Evolutionary conservation across 2,888 invertebrate genomes (phyloP).

Genomic region (Hololepta plana): DNA sequence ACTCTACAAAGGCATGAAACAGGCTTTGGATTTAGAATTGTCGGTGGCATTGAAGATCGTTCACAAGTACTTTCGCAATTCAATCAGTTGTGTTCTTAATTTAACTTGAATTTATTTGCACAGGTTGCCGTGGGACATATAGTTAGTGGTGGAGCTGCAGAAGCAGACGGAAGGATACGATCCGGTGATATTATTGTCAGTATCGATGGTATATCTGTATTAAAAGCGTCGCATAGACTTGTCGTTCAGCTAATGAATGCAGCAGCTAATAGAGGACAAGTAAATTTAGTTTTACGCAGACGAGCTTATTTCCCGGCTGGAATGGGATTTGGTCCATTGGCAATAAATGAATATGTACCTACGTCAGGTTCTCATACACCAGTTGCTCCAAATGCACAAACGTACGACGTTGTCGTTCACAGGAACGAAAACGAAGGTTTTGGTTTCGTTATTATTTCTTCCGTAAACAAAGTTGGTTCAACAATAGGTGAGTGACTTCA

Average conservation of each 20-base stretch:
- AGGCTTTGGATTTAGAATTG: constrained; percentile 95
- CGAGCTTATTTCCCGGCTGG: constrained; percentile 9
- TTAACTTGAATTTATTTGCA: constrained; percentile 8
- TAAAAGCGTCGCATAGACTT: constrained; percentile 76
- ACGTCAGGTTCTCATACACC: constrained; percentile 9
- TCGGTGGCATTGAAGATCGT: constrained; percentile 95
- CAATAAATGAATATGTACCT: constrained; percentile 10
- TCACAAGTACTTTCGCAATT: constrained; percentile 47
- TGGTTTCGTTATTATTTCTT: constrained; percentile 96
- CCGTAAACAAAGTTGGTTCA: constrained; percentile 72
- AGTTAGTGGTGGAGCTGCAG: constrained; percentile 89
- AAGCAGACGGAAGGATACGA: constrained; percentile 73
- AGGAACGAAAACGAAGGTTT: constrained; percentile 91
- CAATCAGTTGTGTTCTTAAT: not conserved
- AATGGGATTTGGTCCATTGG: constrained; percentile 5
- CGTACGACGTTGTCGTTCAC: constrained; percentile 84
- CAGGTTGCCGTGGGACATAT: constrained; percentile 90
- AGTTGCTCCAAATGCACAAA: constrained; percentile 20
- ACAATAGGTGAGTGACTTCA: constrained; percentile 78
- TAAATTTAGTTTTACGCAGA: constrained; percentile 53
- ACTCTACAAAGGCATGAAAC: constrained; percentile 76
- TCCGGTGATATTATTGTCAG: constrained; percentile 89
- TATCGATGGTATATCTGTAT: constrained; percentile 55
- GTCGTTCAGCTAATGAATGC: constrained; percentile 85
- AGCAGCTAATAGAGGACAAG: constrained; percentile 75